These are phyloP conservation scores for Platygyra sinensis DNA, from an alignment of 64 coral and sea anemone genomes.

Conservation along the genomic window DNA sequence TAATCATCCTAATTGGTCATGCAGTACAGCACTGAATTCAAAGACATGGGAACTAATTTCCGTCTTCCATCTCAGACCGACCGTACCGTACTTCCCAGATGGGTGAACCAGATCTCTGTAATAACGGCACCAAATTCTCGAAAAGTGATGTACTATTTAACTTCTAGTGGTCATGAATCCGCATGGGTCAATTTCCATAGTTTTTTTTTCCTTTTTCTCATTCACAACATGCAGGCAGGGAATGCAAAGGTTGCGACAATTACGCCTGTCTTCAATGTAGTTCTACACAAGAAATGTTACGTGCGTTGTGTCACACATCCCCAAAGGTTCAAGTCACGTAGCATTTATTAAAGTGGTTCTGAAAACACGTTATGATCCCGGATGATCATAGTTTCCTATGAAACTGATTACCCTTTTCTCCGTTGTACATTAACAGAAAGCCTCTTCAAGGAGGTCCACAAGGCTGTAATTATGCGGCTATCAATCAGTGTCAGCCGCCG, in stretches of 20 bases:
- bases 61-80: neutral
- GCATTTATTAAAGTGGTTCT: neutral
- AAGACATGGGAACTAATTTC: neutral
- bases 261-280: neutral
- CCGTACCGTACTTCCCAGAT: neutral
- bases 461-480: conserved; percentile 30
- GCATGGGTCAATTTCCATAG: neutral
- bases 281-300: neutral
- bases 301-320: neutral
- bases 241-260: neutral
- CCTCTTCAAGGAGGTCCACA: conserved; percentile 63
- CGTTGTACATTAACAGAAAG: conserved; percentile 25
- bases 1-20: conserved; percentile 35
- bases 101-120: neutral
- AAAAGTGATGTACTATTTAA: neutral
- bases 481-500: conserved; percentile 59
- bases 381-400: conserved; percentile 47
- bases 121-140: neutral
- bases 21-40: neutral
- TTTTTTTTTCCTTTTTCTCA: neutral
- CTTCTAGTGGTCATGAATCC: neutral
- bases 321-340: neutral
- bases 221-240: neutral
- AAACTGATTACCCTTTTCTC: conserved; percentile 31
- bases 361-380: conserved; percentile 13